Base-by-base conservation (phyloP, 2,888 invertebrate species). In the Cryptus armator region DNA sequence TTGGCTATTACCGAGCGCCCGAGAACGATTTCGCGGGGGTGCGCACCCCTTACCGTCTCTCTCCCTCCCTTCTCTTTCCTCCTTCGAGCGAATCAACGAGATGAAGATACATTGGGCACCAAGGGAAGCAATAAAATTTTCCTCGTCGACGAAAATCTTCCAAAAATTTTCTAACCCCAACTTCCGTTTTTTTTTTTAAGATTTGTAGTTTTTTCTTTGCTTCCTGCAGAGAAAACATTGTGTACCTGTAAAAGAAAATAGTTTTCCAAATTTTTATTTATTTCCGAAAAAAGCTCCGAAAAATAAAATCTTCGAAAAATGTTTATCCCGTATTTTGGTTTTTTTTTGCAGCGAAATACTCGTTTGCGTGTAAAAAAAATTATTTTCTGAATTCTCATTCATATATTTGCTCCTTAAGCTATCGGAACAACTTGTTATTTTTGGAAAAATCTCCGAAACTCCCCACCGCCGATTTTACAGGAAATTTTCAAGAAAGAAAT, bases 1-100 rank as follows among this genome's bases (percentile, higher is more conserved):
- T 90, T 89, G 87, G 87, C 89, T 88, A 90, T 90, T 89, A 91
- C 89, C 88, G 89, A 86, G 87, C 88, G 86, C 88, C 87, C 86
- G 84, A 88, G 83, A 83, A 83, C 70, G 75, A 81, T 84, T 86
- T 84, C 82, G 83, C 59, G 72, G 76, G 77, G 75, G 76, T 81
- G 48, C 77, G 56, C 68, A 59, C 67, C 24, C 72, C 44, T 68
- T n/a, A 46, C 10, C 37, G 51, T 53, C 48, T 62, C 19, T 14
- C 56, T 16, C 70, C 64, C n/a, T n/a, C 24, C 70, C 5, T 71
- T 75, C 46, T 71, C 44, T 6, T 46, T 5, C 76, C 16, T 48
- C 66, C 24, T 46, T 24, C 37, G 74, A 56, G 79, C 80, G 85
- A 83, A 86, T 84, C 77, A 82, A 83, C 81, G 81, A 70, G 85